Evolutionary conservation across 2,113 vertebrate genomes (phyloP), one percentile per base, ranked within the genome.

Genomic region (Pseudolaguvia tuberculata): DNA sequence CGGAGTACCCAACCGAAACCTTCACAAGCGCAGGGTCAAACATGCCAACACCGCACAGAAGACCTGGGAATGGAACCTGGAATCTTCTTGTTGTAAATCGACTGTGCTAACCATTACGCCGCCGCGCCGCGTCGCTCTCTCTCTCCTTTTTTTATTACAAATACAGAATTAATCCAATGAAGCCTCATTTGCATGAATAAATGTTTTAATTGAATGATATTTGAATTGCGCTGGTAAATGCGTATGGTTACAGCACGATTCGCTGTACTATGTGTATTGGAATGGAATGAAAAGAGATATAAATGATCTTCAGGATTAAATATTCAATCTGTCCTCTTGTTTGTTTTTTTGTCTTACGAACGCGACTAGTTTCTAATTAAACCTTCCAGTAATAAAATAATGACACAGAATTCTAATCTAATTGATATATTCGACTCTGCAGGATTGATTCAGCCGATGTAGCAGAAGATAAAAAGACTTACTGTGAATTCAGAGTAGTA

Each of bases 161-260:
- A 31, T 61, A 31, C 20, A 42, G 7, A 23, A 31, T 39, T 39
- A 62, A 62, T 42, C 59, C 39, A 18, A 42, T 62, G 8, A 59
- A 35, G 29, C 27, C 57, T 61, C 31, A n/a, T 61, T 61, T 39
- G 31, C 58, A 61, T 61, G 10, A 58, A 59, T 35, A 29, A 58
- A 58, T 58, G 25, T 17, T 57, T 57, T 29, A 5, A 7, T 57
- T 20, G 35, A 42, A 42, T 61, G 13, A 47, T 4, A 17, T 65
- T 42, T 63, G 14, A 63, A 45, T 61, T 5, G 5, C 4, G 14
- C 2, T 65, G 4, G 8, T 65, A n/a, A 39, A 39, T n/a, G 59
- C 0, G 59, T 17, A 47, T 39, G 7, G 39, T 8, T 9, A 8
- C 39, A 8, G 39, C 39, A 42, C 4, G 4, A 42, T 42, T 42